A percentile compares a stretch with the other conserved stretches of the same genome.
Conservation (phyloP, 2,888 invertebrate genomes). For the Unio delphinus region DNA sequence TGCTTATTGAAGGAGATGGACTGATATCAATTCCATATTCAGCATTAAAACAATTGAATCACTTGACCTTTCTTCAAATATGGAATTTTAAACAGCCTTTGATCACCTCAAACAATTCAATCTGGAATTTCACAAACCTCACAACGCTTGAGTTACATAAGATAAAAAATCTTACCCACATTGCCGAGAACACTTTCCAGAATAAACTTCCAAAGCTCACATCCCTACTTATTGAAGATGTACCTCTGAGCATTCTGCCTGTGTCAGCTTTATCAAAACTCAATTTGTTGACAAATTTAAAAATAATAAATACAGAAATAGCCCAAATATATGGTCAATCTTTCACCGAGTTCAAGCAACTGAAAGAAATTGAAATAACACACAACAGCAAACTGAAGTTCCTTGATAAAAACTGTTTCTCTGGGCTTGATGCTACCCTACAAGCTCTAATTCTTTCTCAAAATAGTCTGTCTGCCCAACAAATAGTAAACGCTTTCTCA, state of each 20-base stretch:
- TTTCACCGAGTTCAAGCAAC: conserved; percentile 28
- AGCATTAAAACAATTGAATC: conserved; percentile 33
- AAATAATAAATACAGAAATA: conserved; percentile 34
- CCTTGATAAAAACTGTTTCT: conserved; percentile 43
- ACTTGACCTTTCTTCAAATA: conserved; percentile 31
- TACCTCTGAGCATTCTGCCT: conserved; percentile 30
- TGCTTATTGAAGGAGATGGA: conserved; percentile 77
- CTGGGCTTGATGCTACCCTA: not conserved
- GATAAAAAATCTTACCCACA: conserved; percentile 19
- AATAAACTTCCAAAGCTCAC: conserved; percentile 28
- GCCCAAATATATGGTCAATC: conserved; percentile 19
- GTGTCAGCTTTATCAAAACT: conserved; percentile 23
- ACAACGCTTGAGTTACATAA: conserved; percentile 26
- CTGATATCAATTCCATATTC: conserved; percentile 21
- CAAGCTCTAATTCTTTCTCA: too few relatives aligned
- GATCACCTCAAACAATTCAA: conserved; percentile 14
- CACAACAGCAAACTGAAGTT: conserved; percentile 31
- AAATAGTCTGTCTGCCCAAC: too few relatives aligned
- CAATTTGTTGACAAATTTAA: conserved; percentile 27
- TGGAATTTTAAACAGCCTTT: conserved; percentile 27
- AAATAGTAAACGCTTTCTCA: too few relatives aligned
- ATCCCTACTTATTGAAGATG: conserved; percentile 22
- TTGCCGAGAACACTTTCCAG: conserved; percentile 30
- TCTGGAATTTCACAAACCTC: conserved; percentile 34
- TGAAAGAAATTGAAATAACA: conserved; percentile 33